These are phyloP conservation scores for Pollenia amentaria DNA, from an alignment of 2,888 invertebrate genomes.

Conservation along the genomic window DNA sequence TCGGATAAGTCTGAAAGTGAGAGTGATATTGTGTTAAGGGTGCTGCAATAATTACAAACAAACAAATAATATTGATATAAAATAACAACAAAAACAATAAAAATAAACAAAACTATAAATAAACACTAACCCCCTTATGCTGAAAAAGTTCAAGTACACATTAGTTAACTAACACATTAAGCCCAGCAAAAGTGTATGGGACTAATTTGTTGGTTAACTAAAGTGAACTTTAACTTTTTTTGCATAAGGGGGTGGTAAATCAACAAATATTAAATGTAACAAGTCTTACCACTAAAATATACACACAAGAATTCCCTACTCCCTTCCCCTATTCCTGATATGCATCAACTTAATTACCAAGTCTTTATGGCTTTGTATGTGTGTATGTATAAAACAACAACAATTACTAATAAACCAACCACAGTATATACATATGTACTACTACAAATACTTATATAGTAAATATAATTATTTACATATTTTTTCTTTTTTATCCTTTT, in stretches of 20 bases:
- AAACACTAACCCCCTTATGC: too few relatives aligned
- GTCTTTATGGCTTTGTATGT: conserved; percentile 6
- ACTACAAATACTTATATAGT: not conserved
- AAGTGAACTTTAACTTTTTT: too few relatives aligned
- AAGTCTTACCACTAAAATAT: conserved; percentile 49
- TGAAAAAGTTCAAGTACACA: too few relatives aligned
- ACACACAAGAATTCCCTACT: conserved; percentile 12
- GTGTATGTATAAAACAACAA: conserved; percentile 1
- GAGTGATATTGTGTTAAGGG: conserved; percentile 84
- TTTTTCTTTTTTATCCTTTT: not conserved
- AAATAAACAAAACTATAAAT: conserved; percentile 54
- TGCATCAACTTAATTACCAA: not conserved
- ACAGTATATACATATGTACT: conserved; percentile 5
- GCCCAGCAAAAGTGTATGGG: too few relatives aligned
- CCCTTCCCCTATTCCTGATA: not conserved
- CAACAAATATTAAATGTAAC: conserved; percentile 11
- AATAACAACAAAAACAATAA: conserved; percentile 64
- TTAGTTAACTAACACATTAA: too few relatives aligned
- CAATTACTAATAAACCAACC: conserved; percentile 18
- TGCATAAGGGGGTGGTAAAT: too few relatives aligned
- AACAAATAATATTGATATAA: conserved; percentile 50
- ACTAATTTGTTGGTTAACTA: too few relatives aligned
- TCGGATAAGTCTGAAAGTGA: conserved; percentile 85
- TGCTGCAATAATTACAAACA: conserved; percentile 79
- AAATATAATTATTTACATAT: not conserved